Base-by-base conservation (phyloP, 2,113 vertebrate genomes). In the Larimichthys crocea region DNA sequence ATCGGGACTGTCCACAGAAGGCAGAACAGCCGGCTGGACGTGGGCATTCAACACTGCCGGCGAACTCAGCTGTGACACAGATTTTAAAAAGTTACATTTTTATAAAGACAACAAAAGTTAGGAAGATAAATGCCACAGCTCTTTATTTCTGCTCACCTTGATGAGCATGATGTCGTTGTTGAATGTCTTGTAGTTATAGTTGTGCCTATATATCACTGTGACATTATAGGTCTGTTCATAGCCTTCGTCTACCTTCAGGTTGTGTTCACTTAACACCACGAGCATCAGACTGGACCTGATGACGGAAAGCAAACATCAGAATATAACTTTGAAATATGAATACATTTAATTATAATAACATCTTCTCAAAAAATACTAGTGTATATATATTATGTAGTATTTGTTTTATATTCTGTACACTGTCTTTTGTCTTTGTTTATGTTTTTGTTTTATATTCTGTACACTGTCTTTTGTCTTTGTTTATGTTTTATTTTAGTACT, bases 91-190 rank as follows among this genome's bases (percentile, higher is more conserved):
- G 19, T 50, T 60, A 72, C 42, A 48, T 6, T 40, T 40, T 26
- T 26, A 26, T 40, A 40, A 40, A 40, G 35, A 40, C 7, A 40
- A 9, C 35, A 9, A 40, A 40, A 40, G 35, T 9, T 2, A 40
- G 9, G 35, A 40, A 40, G 35, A 40, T 40, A 40, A 40, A 2
- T 40, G 5, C 35, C 24, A 0, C 24, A 17, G 0, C 8, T 20
- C 14, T 20, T 40, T 40, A 40, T 40, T 40, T 24, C 24, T 71
- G 67, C 86, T 75, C 74, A 95, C 95, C 92, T 93, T 93, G 7
- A 95, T 73, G 11, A 96, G 76, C 94, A 95, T 92, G 89, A 95
- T 93, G 80, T 96, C 95, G 14, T 92, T 93, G 81, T 94, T 81
- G 70, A 78, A 95, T 1, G 91, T 90, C 67, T 0, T 82, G 53